Percentiles rank a stretch among this genome's conserved stretches.
These are phyloP conservation scores for Saccostrea cuccullata DNA, from an alignment of 1,140 invertebrate genomes.

Conservation along the genomic window DNA sequence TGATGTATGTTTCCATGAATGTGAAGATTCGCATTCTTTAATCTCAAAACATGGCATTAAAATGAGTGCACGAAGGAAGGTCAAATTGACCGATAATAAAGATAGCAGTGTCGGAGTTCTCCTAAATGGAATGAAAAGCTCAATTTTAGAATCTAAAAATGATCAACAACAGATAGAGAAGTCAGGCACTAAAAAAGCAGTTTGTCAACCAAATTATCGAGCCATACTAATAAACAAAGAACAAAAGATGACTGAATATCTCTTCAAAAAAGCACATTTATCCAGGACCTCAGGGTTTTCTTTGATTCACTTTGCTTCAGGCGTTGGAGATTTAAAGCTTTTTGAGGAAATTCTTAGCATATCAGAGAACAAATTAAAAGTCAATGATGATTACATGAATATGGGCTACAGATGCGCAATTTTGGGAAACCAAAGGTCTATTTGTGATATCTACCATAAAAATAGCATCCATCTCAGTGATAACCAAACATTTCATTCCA, in stretches of 20 bases:
- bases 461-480: background rate
- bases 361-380: background rate
- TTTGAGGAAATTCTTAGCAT: background rate
- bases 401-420: background rate
- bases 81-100: background rate
- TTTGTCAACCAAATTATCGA: background rate
- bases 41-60: background rate
- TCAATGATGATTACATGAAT: background rate
- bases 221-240: background rate
- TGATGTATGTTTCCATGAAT: background rate
- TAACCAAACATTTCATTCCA: background rate
- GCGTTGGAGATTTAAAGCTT: background rate
- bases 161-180: background rate
- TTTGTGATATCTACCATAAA: background rate
- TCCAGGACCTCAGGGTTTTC: background rate
- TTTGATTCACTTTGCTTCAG: slow-evolving; percentile 7
- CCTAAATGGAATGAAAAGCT: background rate
- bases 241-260: slow-evolving; percentile 1
- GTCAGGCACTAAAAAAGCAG: background rate
- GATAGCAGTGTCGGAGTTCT: background rate
- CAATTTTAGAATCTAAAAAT: background rate
- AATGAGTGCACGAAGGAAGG: background rate
- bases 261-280: slow-evolving; percentile 6
- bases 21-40: background rate
- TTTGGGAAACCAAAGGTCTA: background rate